Evolutionary conservation across 2,888 invertebrate species (phyloP), one percentile per base, ranked within the genome.

Genomic region (Drosophila putrida): DNA sequence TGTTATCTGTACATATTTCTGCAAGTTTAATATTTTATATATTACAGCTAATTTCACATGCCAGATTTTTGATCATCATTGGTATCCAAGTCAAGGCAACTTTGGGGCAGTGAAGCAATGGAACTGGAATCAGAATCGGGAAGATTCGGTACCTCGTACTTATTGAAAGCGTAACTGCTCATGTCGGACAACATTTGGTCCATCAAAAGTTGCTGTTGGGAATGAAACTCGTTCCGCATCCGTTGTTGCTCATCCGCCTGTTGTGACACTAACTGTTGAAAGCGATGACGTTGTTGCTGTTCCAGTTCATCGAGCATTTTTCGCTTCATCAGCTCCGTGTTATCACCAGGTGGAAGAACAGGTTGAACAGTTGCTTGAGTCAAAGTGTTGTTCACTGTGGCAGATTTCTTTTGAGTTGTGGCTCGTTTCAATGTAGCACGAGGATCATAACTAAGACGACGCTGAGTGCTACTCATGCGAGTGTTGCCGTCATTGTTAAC

Each of bases 381-480:
- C 15, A 28, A 28, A 20, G 10, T 62, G 44, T 50, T 39, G 10
- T 9, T 44, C 11, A 11, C 28, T 44, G 54, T 10, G n/a, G 41
- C 10, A 31, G 58, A 13, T 9, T 49, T 72, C 49, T 50, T 62
- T 2, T 6, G 13, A 0, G 43, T 9, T n/a, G 50, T 27, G 3
- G 13, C 13, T 1, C 73, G 75, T 10, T 58, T 82, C 2, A 79
- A 4, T 0, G 80, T 58, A 41, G 68, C 74, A 36, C 65, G 76
- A 1, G 80, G 76, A 60, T 82, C 80, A 9, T 73, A 79, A 66
- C 31, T 77, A 27, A 79, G 76, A 0, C 82, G 69, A 0, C 88
- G 70, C 35, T 70, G 70, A 4, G 70, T 65, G 46, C 64, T 67
- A 58, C 66, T 80, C 4, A 81, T 74, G 6, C n/a, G 35, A 3